Percentiles rank a stretch among this genome's conserved stretches.
These are phyloP conservation scores for Agonum fuliginosum DNA, from an alignment of 2,888 invertebrate species.

Conservation along the genomic window DNA sequence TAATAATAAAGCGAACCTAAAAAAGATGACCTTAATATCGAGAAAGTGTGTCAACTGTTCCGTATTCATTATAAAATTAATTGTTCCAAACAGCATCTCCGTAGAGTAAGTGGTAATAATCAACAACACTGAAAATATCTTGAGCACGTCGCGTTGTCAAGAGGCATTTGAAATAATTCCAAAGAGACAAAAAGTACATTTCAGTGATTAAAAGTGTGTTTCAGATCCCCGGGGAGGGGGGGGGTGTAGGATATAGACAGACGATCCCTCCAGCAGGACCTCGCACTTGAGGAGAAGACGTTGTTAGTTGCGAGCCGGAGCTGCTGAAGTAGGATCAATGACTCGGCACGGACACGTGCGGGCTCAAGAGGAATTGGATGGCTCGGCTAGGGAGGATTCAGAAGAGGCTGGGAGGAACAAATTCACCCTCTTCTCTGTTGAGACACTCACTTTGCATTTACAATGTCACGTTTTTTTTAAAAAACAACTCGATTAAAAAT, in stretches of 20 bases:
- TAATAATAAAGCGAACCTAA: too few species aligned
- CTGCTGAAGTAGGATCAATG: slow-evolving; percentile 32
- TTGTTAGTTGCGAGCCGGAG: slow-evolving; percentile 20
- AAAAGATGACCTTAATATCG: too few species aligned
- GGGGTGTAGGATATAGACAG: not conserved
- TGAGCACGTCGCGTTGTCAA: slow-evolving; percentile 21
- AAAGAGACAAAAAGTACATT: slow-evolving; percentile 31
- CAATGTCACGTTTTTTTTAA: not conserved
- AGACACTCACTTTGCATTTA: not conserved
- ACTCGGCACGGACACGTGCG: slow-evolving; percentile 39
- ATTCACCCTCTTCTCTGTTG: not conserved
- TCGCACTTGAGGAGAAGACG: slow-evolving; percentile 38
- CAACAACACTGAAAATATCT: slow-evolving; percentile 8
- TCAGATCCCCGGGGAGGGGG: not conserved
- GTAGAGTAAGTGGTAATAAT: not conserved
- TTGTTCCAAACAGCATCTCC: too few species aligned
- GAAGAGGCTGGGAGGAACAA: not conserved
- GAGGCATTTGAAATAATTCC: slow-evolving; percentile 26
- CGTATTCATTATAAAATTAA: too few species aligned
- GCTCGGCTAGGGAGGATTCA: slow-evolving; percentile 9
- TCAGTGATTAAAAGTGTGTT: slow-evolving; percentile 35
- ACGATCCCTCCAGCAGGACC: not conserved
- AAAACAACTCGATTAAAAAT: not conserved
- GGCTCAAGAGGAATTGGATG: slow-evolving; percentile 41
- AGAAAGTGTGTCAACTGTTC: too few species aligned